Evolutionary conservation across 64 coral and sea anemone genomes (phyloP).

Genomic region (Pachyseris speciosa): DNA sequence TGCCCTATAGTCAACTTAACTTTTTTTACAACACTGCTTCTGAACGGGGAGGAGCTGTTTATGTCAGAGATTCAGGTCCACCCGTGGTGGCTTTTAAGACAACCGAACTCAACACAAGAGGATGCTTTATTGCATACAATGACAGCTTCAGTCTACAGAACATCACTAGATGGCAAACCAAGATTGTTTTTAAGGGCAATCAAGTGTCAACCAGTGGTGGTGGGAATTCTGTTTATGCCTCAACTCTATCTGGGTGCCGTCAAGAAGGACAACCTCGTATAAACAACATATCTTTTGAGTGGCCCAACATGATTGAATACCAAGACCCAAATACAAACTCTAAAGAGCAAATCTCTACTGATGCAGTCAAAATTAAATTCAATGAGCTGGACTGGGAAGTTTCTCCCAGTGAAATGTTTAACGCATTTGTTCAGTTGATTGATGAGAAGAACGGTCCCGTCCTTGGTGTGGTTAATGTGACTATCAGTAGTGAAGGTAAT

Average conservation of each 20-base stretch:
- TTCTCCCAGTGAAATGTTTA: slow-evolving; percentile 80
- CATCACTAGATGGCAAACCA: slow-evolving; percentile 70
- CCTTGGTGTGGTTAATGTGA: slow-evolving; percentile 63
- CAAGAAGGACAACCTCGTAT: slow-evolving; percentile 24
- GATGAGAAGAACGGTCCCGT: slow-evolving; percentile 84
- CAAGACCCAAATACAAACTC: background rate
- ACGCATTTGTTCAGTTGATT: slow-evolving; percentile 49
- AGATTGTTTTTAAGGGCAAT: slow-evolving; percentile 73
- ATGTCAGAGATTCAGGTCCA: slow-evolving; percentile 52
- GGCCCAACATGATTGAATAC: slow-evolving; percentile 47
- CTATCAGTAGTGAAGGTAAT: background rate
- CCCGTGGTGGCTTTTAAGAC: slow-evolving; percentile 81
- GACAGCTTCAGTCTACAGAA: slow-evolving; percentile 7
- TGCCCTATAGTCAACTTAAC: slow-evolving; percentile 62
- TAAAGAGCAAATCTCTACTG: slow-evolving; percentile 75
- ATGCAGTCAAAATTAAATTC: slow-evolving; percentile 72
- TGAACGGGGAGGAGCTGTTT: slow-evolving; percentile 80
- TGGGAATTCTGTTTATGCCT: slow-evolving; percentile 80
- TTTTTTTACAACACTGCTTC: slow-evolving; percentile 68
- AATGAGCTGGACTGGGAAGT: slow-evolving; percentile 67
- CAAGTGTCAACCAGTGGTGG: slow-evolving; percentile 44
- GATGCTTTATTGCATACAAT: slow-evolving; percentile 78
- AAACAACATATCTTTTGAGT: slow-evolving; percentile 76
- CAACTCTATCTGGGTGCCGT: slow-evolving; percentile 86
- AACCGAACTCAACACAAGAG: slow-evolving; percentile 74